Conservation (phyloP, 2,888 invertebrate genomes). For the Cryptocheilus praepositus region DNA sequence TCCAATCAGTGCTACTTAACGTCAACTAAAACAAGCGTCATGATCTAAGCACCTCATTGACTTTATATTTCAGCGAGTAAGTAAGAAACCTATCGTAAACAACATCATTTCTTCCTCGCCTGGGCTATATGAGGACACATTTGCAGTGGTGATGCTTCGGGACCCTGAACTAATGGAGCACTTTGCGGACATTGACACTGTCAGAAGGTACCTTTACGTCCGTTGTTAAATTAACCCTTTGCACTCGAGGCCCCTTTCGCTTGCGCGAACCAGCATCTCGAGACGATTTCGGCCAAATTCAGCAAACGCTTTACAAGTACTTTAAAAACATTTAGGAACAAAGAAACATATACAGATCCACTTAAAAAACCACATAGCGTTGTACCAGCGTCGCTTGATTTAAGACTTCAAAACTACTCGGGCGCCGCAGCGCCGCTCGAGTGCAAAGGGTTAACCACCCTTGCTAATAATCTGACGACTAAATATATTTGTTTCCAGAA, state of each 20-base stretch:
- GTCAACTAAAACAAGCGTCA: neutral
- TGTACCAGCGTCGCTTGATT: too few relatives aligned
- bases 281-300: too few relatives aligned
- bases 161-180: conserved; percentile 86
- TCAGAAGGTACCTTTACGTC: conserved; percentile 36
- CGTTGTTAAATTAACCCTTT: too few relatives aligned
- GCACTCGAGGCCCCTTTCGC: too few relatives aligned
- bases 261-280: too few relatives aligned
- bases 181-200: conserved; percentile 81
- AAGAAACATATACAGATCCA: too few relatives aligned
- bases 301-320: too few relatives aligned
- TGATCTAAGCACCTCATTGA: conserved; percentile 1
- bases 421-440: too few relatives aligned
- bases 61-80: conserved; percentile 60
- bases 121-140: conserved; percentile 82
- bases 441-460: too few relatives aligned
- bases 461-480: neutral
- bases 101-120: conserved; percentile 85
- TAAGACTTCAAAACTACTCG: too few relatives aligned
- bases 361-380: too few relatives aligned
- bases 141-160: conserved; percentile 84
- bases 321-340: too few relatives aligned
- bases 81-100: conserved; percentile 76
- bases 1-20: conserved; percentile 9
- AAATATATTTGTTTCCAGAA: conserved; percentile 69